Evolutionary conservation across 2,888 invertebrate genomes (phyloP).

Genomic region (Cepaea hortensis): DNA sequence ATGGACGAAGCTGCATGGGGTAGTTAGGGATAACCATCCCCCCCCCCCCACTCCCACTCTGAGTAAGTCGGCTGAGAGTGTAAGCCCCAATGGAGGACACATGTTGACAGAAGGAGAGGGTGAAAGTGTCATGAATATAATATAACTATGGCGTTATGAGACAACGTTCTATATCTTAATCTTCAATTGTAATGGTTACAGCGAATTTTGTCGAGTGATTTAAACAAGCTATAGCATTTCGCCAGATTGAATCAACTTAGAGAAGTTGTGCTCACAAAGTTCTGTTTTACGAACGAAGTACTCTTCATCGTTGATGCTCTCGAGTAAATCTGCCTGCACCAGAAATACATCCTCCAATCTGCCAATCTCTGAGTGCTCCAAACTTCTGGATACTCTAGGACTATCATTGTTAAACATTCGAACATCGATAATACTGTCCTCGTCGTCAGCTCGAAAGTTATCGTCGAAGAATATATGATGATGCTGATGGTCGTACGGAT

Average conservation of each 20-base stretch:
- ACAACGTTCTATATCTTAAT: too few relatives aligned
- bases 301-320: slow-evolving; percentile 67
- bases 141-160: too few relatives aligned
- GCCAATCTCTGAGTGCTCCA: slow-evolving; percentile 62
- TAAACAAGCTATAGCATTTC: neutral
- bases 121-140: too few relatives aligned
- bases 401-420: slow-evolving; percentile 63
- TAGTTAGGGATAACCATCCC: too few relatives aligned
- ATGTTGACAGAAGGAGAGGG: too few relatives aligned
- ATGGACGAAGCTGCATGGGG: too few relatives aligned
- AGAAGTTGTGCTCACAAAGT: slow-evolving; percentile 67
- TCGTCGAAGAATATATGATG: slow-evolving; percentile 76
- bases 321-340: slow-evolving; percentile 74
- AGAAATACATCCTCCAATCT: slow-evolving; percentile 69
- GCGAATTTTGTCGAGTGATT: too few relatives aligned
- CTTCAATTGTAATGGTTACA: too few relatives aligned
- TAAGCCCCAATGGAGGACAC: too few relatives aligned
- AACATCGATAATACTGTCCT: slow-evolving; percentile 74
- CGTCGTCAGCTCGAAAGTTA: slow-evolving; percentile 72
- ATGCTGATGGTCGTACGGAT: slow-evolving; percentile 63
- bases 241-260: neutral
- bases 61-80: too few relatives aligned
- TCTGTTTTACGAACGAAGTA: slow-evolving; percentile 71
- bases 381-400: slow-evolving; percentile 58
- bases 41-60: too few relatives aligned